These are phyloP conservation scores for Pyrrhosoma nymphula DNA, from an alignment of 2,888 invertebrate genomes.

Conservation along the genomic window DNA sequence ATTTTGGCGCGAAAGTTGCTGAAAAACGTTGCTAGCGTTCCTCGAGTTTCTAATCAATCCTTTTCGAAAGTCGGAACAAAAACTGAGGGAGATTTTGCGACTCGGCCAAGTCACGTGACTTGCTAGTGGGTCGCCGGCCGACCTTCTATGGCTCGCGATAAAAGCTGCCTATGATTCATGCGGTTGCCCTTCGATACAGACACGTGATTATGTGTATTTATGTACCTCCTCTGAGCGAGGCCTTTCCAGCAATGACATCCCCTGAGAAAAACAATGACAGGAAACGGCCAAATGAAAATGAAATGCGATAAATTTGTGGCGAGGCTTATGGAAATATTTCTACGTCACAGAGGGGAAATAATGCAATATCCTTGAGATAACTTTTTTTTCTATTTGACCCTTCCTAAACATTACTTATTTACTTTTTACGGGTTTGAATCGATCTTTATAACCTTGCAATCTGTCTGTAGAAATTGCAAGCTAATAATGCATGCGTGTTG, in stretches of 20 bases:
- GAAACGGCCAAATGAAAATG: constrained; percentile 59
- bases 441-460: too few species aligned
- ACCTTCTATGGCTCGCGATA: constrained; percentile 49
- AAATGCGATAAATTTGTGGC: constrained; percentile 41
- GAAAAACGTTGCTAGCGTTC: too few species aligned
- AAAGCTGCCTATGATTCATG: constrained; percentile 57
- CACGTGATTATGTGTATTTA: constrained; percentile 14
- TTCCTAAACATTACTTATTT: background rate
- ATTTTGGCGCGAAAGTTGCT: too few species aligned
- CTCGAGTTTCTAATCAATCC: too few species aligned
- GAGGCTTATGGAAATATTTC: background rate
- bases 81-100: background rate
- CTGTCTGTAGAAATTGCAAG: too few species aligned
- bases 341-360: background rate
- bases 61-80: background rate
- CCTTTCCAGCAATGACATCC: constrained; percentile 52
- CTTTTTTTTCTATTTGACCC: background rate
- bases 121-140: background rate
- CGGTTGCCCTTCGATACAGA: constrained; percentile 52
- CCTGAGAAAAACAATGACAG: constrained; percentile 46
- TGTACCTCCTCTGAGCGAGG: background rate
- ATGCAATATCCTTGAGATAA: background rate
- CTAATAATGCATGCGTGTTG: too few species aligned
- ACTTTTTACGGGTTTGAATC: too few species aligned
- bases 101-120: constrained; percentile 7